Conservation (phyloP, 2,888 invertebrate genomes). For the Norana najaformis region DNA sequence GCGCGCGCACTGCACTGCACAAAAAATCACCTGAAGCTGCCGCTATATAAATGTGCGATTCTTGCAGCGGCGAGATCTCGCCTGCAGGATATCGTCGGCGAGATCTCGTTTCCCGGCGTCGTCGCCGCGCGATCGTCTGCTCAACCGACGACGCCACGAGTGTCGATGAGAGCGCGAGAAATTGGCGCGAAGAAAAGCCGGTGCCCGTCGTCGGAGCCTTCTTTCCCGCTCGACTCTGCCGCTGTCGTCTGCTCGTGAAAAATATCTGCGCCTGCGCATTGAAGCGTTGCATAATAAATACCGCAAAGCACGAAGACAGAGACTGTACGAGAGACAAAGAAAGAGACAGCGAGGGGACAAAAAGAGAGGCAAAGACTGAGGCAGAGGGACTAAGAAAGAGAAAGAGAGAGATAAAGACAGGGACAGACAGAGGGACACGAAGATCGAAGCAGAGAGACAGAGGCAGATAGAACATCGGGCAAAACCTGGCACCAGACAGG, state of each 20-base stretch:
- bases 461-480: not conserved
- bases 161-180: not conserved
- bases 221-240: not conserved
- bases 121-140: not conserved
- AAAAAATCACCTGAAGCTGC: not conserved
- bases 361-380: too few relatives aligned
- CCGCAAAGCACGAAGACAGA: not conserved
- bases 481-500: not conserved
- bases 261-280: not conserved
- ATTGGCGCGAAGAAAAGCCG: not conserved
- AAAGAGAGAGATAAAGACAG: not conserved
- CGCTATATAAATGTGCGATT: not conserved
- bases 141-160: not conserved
- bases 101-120: slow-evolving; percentile 6
- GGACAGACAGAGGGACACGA: too few relatives aligned
- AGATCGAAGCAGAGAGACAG: not conserved
- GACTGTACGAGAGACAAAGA: too few relatives aligned
- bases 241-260: not conserved
- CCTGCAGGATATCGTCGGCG: not conserved
- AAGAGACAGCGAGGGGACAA: too few relatives aligned
- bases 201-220: not conserved
- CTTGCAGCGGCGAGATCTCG: not conserved
- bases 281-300: not conserved
- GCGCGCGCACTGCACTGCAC: not conserved
- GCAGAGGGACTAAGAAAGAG: not conserved